Conservation (phyloP, 1,140 invertebrate genomes). For the Drosophila pallidifrons region DNA sequence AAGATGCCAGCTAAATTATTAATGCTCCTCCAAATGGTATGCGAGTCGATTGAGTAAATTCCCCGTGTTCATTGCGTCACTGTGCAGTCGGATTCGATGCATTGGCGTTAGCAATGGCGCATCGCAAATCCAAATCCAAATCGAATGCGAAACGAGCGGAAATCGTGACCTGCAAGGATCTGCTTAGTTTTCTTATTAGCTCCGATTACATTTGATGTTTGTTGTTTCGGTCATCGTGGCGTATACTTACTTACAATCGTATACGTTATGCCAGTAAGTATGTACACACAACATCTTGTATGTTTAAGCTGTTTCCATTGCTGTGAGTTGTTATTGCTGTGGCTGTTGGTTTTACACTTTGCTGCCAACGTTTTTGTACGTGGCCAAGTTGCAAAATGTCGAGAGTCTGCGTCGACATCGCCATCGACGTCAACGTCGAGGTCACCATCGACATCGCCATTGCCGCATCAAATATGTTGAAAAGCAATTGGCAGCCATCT, state of each 20-base stretch:
- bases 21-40: background rate
- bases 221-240: constrained; percentile 77
- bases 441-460: constrained; percentile 27
- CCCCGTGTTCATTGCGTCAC: constrained; percentile 23
- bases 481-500: constrained; percentile 78
- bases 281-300: constrained; percentile 58
- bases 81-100: constrained; percentile 49
- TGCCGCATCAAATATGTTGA: constrained; percentile 81
- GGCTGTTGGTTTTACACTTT: constrained; percentile 74
- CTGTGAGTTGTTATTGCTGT: constrained; percentile 46
- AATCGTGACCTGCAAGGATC: constrained; percentile 81
- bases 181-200: constrained; percentile 83
- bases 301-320: constrained; percentile 57
- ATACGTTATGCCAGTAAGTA: constrained; percentile 35
- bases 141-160: constrained; percentile 82
- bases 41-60: background rate
- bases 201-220: constrained; percentile 83
- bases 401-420: constrained; percentile 62
- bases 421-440: constrained; percentile 36
- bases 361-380: constrained; percentile 75
- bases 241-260: constrained; percentile 57
- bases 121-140: constrained; percentile 62
- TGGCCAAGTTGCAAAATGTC: constrained; percentile 82
- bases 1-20: background rate
- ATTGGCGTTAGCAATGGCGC: constrained; percentile 56